phyloP scores from a whole-genome alignment of 2,888 invertebrate genomes.

The Ramazzottius varieornatus region DNA sequence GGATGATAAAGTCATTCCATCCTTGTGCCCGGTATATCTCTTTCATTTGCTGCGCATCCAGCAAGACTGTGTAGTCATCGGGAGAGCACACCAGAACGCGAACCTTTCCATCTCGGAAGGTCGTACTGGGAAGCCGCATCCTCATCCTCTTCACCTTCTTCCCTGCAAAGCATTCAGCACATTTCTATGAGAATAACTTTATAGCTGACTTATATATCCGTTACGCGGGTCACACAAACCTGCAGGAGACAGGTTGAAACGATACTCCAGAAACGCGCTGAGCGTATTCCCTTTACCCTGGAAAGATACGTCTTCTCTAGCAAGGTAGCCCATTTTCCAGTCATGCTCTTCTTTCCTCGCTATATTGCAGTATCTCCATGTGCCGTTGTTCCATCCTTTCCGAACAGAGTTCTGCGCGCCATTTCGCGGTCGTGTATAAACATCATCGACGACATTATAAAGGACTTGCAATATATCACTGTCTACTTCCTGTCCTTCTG shows the following conservation, averaged over 20 bases:
- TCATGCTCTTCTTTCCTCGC: neutral
- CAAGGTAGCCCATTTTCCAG: neutral
- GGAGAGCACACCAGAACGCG: neutral
- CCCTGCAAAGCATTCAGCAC: neutral
- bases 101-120: neutral
- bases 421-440: too few relatives aligned
- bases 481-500: neutral
- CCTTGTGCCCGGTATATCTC: neutral
- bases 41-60: neutral
- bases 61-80: neutral
- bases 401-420: too few relatives aligned
- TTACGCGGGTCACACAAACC: too few relatives aligned
- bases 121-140: neutral
- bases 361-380: neutral
- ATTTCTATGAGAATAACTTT: too few relatives aligned
- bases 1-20: slow-evolving; percentile 1
- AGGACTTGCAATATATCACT: neutral
- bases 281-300: neutral
- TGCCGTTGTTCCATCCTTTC: neutral
- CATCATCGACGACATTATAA: neutral
- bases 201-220: too few relatives aligned
- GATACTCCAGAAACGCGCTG: neutral
- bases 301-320: neutral
- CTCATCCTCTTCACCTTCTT: neutral
- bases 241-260: neutral